These are phyloP conservation scores for Lasiurus cinereus DNA, from an alignment of 2,113 vertebrate species.

Conservation along the genomic window DNA sequence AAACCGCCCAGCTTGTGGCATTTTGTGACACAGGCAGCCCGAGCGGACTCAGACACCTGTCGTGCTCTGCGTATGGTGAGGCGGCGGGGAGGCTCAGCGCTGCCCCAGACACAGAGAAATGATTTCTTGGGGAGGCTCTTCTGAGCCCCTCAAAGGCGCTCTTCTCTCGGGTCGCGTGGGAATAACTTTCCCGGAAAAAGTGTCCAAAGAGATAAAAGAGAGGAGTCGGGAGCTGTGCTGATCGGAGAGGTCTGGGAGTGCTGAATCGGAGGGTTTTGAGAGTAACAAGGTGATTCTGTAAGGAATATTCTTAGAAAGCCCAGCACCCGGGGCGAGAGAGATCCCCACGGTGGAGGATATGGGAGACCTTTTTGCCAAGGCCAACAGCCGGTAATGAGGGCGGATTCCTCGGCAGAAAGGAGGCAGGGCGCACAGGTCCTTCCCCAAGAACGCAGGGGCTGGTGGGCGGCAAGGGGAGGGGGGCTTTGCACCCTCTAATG, in stretches of 20 bases:
- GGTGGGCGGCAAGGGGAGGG: background rate
- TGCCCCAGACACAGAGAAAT: background rate
- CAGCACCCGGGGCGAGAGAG: background rate
- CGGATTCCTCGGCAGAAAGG: background rate
- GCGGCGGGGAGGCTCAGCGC: background rate
- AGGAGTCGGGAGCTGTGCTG: background rate
- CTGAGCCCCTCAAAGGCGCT: background rate
- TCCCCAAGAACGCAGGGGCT: background rate
- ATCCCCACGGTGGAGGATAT: too few species aligned
- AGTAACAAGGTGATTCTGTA: background rate
- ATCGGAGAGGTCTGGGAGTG: background rate
- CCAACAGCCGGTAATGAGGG: background rate
- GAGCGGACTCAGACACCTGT: too few species aligned
- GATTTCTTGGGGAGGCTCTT: background rate
- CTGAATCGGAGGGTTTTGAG: background rate
- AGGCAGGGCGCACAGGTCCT: background rate
- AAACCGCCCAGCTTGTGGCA: too few species aligned
- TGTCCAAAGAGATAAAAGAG: slow-evolving; percentile 19
- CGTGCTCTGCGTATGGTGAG: background rate
- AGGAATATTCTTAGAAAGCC: background rate
- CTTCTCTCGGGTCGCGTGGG: background rate
- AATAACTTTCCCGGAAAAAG: slow-evolving; percentile 17
- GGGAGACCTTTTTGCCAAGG: background rate
- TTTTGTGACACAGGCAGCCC: too few species aligned
- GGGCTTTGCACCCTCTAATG: background rate